These are phyloP conservation scores for Drosophila acutilabella DNA, from an alignment of 2,888 invertebrate species.

Conservation along the genomic window DNA sequence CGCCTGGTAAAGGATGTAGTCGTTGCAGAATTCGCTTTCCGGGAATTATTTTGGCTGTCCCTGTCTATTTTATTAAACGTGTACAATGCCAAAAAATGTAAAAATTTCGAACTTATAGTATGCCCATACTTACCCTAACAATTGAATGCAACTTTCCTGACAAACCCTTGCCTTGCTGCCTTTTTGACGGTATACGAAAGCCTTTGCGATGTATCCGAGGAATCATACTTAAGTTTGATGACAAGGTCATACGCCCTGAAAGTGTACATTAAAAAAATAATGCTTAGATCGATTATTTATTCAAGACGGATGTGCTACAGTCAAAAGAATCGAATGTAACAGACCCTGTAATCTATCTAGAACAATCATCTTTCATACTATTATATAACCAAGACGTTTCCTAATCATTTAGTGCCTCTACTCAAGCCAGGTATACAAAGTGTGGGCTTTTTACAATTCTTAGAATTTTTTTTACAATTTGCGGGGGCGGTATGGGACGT, in stretches of 20 bases:
- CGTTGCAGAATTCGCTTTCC: conserved; percentile 84
- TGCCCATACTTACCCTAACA: conserved; percentile 84
- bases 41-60: conserved; percentile 83
- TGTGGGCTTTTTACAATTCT: no score
- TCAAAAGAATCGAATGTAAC: no score
- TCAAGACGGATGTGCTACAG: no score
- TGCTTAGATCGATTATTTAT: not conserved
- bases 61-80: conserved; percentile 66
- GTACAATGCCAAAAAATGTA: not conserved
- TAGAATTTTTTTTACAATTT: no score
- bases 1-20: conserved; percentile 88
- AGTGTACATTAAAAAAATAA: conserved; percentile 7
- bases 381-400: no score
- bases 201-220: conserved; percentile 89
- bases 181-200: conserved; percentile 89
- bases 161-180: conserved; percentile 85
- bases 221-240: conserved; percentile 88
- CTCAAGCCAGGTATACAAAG: no score
- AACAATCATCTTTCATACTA: no score
- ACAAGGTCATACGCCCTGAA: conserved; percentile 90
- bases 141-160: conserved; percentile 85
- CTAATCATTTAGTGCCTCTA: no score
- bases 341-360: no score
- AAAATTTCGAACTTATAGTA: no score
- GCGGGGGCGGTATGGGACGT: no score